Conservation (phyloP, 1,140 invertebrate genomes). For the Drosophila bocqueti region DNA sequence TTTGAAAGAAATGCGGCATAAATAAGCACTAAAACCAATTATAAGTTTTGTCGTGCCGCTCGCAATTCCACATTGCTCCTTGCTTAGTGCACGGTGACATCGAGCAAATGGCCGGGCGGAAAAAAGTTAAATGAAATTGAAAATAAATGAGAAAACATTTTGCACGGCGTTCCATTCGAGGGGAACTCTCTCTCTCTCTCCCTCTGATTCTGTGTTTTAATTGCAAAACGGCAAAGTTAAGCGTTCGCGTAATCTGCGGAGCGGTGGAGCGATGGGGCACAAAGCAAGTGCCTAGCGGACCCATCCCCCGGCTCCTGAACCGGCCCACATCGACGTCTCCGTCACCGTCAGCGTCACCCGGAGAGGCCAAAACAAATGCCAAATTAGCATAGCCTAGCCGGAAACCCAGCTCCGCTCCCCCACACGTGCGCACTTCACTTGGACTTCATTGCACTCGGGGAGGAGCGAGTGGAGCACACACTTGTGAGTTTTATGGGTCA, state of each 20-base stretch:
- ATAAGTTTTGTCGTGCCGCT: constrained; percentile 76
- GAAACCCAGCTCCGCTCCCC: constrained; percentile 11
- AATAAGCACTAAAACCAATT: constrained; percentile 81
- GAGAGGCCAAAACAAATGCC: constrained; percentile 65
- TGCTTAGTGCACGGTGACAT: constrained; percentile 67
- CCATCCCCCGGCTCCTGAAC: background rate
- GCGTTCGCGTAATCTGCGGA: constrained; percentile 48
- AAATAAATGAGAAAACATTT: constrained; percentile 83
- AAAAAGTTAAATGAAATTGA: constrained; percentile 82
- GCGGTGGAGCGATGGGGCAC: constrained; percentile 24
- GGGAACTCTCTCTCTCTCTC: constrained; percentile 6
- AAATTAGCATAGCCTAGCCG: constrained; percentile 68
- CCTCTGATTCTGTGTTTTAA: constrained; percentile 59
- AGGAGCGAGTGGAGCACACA: constrained; percentile 64
- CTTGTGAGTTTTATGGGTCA: constrained; percentile 78
- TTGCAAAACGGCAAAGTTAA: constrained; percentile 71
- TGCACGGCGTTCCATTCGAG: constrained; percentile 53
- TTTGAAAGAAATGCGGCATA: constrained; percentile 77
- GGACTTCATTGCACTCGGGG: constrained; percentile 76
- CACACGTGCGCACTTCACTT: constrained; percentile 77
- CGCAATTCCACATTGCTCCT: constrained; percentile 67
- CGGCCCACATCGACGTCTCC: constrained; percentile 11
- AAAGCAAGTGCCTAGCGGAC: constrained; percentile 59
- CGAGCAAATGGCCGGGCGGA: constrained; percentile 66
- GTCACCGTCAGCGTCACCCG: constrained; percentile 1